Evolutionary conservation across 2,888 invertebrate genomes (phyloP), one percentile per base, ranked within the genome.

Genomic region (Tenthredo distinguenda): DNA sequence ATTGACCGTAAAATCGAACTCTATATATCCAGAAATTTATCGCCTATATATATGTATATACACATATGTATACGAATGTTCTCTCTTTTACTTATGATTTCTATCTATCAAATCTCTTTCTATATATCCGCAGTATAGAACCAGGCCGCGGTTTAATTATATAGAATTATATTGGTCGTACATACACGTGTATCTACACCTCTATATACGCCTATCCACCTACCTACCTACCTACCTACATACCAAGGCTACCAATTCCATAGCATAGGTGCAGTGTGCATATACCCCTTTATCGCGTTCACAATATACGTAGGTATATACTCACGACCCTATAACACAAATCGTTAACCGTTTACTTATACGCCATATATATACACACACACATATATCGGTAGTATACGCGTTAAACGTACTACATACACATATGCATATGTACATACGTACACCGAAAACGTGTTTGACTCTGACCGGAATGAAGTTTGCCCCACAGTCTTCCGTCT

Each of bases 1-100:
- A 77, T 86, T 86, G 86, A 86, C 84, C 85, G 86, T 50, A 77
- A 77, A 77, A 77, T 77, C 55, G 37, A 77, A 77, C 77, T 77
- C 37, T 85, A 74, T 65, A 81, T 86, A 81, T 82, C 74, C n/a
- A 12, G 55, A 34, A 77, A 77, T 55, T 55, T 55, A 77, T 77
- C 77, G 77, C 15, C 26, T 1, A 26, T 26, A 26, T 26, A 26
- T 26, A 26, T 26, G 12, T 31, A 77, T 77, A 50, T 77, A 43
- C 10, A 26, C 26, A 26, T 26, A 26, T 31, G 34, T 18, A 37
- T 40, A 74, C 40, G 47, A 21, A 43, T 65, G 40, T 74, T 74
- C 43, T 58, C 82, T 26, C 10, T 21, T 40, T 81, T 85, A 31
- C 77, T 31, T 84, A 68, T 40, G 26, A 31, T 34, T 65, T 37